These are phyloP conservation scores for Mamestra brassicae DNA, from an alignment of 2,888 invertebrate genomes.

Conservation along the genomic window DNA sequence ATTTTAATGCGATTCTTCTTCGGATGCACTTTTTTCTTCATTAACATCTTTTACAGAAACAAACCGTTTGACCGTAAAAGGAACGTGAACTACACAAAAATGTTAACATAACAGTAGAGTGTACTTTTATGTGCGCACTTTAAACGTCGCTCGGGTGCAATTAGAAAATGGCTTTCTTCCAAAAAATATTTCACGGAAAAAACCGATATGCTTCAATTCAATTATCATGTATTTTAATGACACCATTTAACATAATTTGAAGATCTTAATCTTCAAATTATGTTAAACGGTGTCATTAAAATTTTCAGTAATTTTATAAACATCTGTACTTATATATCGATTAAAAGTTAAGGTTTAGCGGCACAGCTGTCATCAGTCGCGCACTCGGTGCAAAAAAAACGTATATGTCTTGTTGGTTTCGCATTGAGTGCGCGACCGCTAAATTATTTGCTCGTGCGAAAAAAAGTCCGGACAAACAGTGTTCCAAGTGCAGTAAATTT, in stretches of 20 bases:
- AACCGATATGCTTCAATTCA: neutral
- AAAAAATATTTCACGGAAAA: neutral
- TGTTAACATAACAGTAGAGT: constrained; percentile 55
- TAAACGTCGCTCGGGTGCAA: constrained; percentile 74
- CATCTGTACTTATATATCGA: too few species aligned
- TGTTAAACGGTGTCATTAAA: neutral
- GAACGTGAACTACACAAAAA: too few species aligned
- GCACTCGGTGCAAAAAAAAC: too few species aligned
- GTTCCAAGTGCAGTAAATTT: constrained; percentile 13
- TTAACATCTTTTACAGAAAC: neutral
- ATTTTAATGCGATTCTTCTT: constrained; percentile 2
- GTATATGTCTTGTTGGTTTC: too few species aligned
- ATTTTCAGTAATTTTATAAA: neutral
- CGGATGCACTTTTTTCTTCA: neutral
- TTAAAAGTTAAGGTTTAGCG: too few species aligned
- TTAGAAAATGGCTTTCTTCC: constrained; percentile 75
- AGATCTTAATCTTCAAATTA: neutral
- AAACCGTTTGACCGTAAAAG: neutral
- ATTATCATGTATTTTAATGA: neutral
- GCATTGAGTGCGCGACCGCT: too few species aligned
- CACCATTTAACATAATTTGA: too few species aligned
- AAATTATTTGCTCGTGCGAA: too few species aligned
- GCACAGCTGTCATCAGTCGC: too few species aligned
- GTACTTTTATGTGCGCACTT: constrained; percentile 75
- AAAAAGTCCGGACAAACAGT: constrained; percentile 12